phyloP scores from a whole-genome alignment of 2,113 vertebrate species.

The Hydropotes inermis region DNA sequence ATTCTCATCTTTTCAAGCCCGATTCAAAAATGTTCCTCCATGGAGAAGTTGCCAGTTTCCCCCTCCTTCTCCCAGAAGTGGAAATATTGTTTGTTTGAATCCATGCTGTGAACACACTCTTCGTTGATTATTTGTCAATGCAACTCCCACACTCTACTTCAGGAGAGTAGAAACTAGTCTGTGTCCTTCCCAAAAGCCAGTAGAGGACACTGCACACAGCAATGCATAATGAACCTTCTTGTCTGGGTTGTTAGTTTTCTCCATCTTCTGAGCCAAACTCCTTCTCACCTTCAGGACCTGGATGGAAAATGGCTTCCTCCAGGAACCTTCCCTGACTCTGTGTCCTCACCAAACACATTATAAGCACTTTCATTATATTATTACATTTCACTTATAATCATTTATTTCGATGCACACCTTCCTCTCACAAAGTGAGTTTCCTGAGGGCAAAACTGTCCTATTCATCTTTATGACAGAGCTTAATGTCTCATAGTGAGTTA shows the following conservation, averaged over 20 bases:
- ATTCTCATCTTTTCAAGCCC: background rate
- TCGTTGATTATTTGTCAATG: background rate
- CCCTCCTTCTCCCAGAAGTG: background rate
- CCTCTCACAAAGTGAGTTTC: background rate
- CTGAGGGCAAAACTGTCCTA: background rate
- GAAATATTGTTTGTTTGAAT: background rate
- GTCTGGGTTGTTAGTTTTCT: background rate
- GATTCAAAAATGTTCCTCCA: background rate
- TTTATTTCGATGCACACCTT: background rate
- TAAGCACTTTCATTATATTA: background rate
- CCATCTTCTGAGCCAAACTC: background rate
- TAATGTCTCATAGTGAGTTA: background rate
- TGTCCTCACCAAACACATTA: background rate
- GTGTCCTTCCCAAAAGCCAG: background rate
- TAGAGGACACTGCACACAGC: background rate
- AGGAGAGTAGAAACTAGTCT: background rate
- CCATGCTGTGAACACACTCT: background rate
- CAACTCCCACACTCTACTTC: background rate
- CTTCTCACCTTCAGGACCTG: background rate
- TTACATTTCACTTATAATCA: background rate
- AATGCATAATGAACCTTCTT: background rate
- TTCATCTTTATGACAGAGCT: background rate
- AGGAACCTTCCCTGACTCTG: background rate
- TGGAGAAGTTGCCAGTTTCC: background rate
- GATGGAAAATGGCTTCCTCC: background rate